phyloP scores from a whole-genome alignment of 64 coral and sea anemone species.

The Montipora capricornis region DNA sequence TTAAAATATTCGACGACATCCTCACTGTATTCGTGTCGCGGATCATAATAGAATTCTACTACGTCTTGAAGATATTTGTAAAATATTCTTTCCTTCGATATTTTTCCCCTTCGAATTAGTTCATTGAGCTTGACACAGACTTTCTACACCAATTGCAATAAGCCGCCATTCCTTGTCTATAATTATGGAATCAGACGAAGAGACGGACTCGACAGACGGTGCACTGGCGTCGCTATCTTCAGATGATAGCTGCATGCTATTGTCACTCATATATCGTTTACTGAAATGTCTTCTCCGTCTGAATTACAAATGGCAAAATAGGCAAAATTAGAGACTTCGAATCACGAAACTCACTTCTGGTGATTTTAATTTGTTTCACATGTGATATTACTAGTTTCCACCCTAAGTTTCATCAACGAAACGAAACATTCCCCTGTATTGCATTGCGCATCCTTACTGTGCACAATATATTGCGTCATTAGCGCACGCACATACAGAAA shows the following conservation, averaged over 20 bases:
- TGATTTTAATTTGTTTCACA: too few species aligned
- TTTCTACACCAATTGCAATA: conserved; percentile 27
- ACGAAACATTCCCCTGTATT: too few species aligned
- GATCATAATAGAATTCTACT: too few species aligned
- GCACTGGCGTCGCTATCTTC: conserved; percentile 13
- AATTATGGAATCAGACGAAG: not conserved
- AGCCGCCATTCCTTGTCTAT: not conserved
- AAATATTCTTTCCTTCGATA: not conserved
- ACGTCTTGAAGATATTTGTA: too few species aligned
- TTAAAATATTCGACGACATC: too few species aligned
- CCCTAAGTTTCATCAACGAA: too few species aligned
- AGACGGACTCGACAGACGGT: not conserved
- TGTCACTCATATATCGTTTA: conserved; percentile 34
- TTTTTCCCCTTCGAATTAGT: conserved; percentile 41
- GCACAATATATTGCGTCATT: too few species aligned
- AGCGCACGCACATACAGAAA: too few species aligned
- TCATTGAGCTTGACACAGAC: conserved; percentile 73
- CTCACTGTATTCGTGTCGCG: too few species aligned
- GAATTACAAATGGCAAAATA: conserved; percentile 28
- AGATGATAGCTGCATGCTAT: conserved; percentile 34
- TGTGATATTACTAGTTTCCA: too few species aligned
- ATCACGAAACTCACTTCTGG: too few species aligned
- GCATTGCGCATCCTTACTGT: too few species aligned
- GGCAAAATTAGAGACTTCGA: not conserved
- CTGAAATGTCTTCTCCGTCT: conserved; percentile 29